Base-by-base conservation (phyloP, 2,113 vertebrate genomes). In the Callipepla squamata region DNA sequence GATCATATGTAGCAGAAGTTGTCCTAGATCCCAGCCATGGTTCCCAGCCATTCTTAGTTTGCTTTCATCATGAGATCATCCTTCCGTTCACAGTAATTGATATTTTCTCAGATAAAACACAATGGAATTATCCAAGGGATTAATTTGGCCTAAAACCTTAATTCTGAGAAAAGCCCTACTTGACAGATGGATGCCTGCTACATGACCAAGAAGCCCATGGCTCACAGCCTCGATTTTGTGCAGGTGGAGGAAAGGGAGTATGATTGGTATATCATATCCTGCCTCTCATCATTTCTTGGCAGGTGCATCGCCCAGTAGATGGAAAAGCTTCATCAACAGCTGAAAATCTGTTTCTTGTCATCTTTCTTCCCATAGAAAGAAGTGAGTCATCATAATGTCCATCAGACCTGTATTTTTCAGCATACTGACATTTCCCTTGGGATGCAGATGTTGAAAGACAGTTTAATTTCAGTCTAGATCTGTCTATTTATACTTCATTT, bases 331-430 rank as follows among this genome's bases (percentile, higher is more conserved):
- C 79, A 95, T 91, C 87, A 96, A 91, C 94, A 97, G 93, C 89
- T 96, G 95, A 96, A 96, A 97, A 97, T 97, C 97, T 98, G 97
- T 96, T 98, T 96, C 97, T 97, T 97, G 97, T 98, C 97, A 97
- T 97, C 92, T 83, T 95, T 91, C 69, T 97, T 97, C 96, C 94
- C 96, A 93, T 38, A 94, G 93, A 96, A 94, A 93, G 85, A 89
- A 94, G 82, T 32, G 13, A 96, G 96, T 96, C 87, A 69, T 96
- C 86, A 22, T 94, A 68, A 95, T 97, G 96, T 97, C 92, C 75
- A 14, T 93, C 97, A 95, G 94, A 95, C 95, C 94, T 65, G 59
- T 65, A 7, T 68, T 92, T 96, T 72, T 94, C 78, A 73, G 76
- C 86, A 79, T 62, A 9, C 92, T 94, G 82, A 95, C 86, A 96